A percentile compares a stretch with the other conserved stretches of the same genome.
Evolutionary conservation across 2,113 vertebrate species (phyloP).

Genomic region (Syngnathus scovelli): DNA sequence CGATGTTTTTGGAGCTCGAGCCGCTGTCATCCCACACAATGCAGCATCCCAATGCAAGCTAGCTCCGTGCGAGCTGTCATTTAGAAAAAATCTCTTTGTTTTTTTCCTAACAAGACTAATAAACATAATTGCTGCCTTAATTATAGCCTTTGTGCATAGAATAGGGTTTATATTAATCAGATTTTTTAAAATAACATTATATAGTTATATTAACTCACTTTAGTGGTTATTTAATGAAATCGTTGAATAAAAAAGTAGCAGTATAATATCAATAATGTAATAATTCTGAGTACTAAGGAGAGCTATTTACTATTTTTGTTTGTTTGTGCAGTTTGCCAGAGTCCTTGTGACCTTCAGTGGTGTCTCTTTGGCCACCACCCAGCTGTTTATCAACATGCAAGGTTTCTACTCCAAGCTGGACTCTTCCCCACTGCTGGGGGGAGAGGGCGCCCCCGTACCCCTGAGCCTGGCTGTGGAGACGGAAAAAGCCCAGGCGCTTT

Average conservation of each 20-base stretch:
- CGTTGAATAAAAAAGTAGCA: too few relatives aligned
- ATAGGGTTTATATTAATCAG: too few relatives aligned
- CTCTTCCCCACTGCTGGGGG: constrained; percentile 51
- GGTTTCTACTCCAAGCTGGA: constrained; percentile 72
- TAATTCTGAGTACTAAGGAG: too few relatives aligned
- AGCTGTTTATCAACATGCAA: constrained; percentile 58
- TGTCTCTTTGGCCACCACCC: constrained; percentile 19
- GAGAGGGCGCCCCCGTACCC: constrained; percentile 38
- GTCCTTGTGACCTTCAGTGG: constrained; percentile 49
- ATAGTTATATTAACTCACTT: too few relatives aligned
- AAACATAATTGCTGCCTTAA: too few relatives aligned
- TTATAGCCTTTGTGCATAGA: too few relatives aligned
- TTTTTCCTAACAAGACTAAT: not conserved
- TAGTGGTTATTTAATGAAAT: too few relatives aligned
- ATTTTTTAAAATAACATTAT: too few relatives aligned
- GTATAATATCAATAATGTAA: too few relatives aligned
- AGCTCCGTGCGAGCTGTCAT: constrained; percentile 20
- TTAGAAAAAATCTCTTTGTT: not conserved
- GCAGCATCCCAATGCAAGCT: constrained; percentile 15
- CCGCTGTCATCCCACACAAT: constrained; percentile 52
- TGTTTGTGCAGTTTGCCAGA: constrained; percentile 32
- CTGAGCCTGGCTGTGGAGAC: constrained; percentile 82
- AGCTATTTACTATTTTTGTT: not conserved
- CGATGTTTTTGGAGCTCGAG: not conserved
- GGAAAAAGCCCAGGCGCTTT: constrained; percentile 83